Evolutionary conservation across 2,888 invertebrate species (phyloP).

Genomic region (Neocrepidodera transversa): DNA sequence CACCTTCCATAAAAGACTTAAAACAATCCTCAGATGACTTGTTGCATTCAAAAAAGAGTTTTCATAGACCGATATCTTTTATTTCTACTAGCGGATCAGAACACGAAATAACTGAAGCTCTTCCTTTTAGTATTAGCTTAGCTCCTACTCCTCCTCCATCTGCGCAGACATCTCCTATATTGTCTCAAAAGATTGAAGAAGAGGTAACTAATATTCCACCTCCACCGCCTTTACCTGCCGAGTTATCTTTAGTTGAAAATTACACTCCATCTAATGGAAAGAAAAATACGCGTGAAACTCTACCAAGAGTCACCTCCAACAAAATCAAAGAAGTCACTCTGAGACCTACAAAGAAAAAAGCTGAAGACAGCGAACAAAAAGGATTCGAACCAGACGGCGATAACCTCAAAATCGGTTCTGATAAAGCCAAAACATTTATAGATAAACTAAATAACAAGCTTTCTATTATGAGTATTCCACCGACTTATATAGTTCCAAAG

Average conservation of each 20-base stretch:
- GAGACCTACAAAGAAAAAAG: constrained; percentile 29
- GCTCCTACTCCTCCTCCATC: constrained; percentile 27
- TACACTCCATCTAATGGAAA: constrained; percentile 21
- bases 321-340: constrained; percentile 39
- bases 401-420: constrained; percentile 44
- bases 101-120: constrained; percentile 3
- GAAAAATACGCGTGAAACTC: neutral
- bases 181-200: neutral
- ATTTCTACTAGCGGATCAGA: constrained; percentile 8
- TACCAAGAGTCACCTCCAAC: constrained; percentile 27
- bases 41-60: too few species aligned
- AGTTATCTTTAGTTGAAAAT: neutral
- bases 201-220: neutral
- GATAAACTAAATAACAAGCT: constrained; percentile 44
- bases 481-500: constrained; percentile 21
- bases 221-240: constrained; percentile 35
- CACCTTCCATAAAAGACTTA: neutral
- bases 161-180: constrained; percentile 8
- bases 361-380: neutral
- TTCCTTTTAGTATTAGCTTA: neutral
- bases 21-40: neutral
- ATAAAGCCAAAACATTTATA: constrained; percentile 44
- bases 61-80: constrained; percentile 8
- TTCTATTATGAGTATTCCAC: constrained; percentile 24
- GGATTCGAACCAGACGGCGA: constrained; percentile 38